Evolutionary conservation across 2,113 vertebrate genomes (phyloP).

Genomic region (Tetrax tetrax): DNA sequence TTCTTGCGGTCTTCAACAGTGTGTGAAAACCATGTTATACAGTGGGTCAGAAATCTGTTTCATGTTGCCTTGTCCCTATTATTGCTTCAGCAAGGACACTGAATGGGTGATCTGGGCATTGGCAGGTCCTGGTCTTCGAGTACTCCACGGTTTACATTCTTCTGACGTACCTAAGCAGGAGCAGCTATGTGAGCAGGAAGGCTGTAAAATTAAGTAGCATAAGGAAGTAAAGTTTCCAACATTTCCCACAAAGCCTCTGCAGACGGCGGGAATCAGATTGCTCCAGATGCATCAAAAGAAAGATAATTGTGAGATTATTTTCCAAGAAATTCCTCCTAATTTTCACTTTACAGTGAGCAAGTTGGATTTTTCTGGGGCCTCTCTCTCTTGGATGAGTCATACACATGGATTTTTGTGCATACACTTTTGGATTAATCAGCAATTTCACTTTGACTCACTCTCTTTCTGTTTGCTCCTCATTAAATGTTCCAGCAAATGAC

Average conservation of each 20-base stretch:
- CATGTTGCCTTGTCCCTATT: neutral
- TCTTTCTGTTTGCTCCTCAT: neutral
- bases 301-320: neutral
- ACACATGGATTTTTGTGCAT: neutral
- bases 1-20: neutral
- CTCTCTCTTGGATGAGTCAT: neutral
- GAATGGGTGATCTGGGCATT: neutral
- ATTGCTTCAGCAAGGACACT: neutral
- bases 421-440: slow-evolving; percentile 18
- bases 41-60: neutral
- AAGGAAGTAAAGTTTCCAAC: neutral
- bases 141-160: neutral
- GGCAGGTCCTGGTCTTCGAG: neutral
- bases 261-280: neutral
- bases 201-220: neutral
- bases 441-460: slow-evolving; percentile 25
- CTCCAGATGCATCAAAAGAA: neutral
- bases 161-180: neutral
- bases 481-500: neutral
- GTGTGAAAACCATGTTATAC: neutral
- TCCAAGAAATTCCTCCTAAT: neutral
- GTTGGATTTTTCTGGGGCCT: neutral
- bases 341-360: neutral
- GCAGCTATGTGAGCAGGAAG: neutral
- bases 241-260: neutral